Evolutionary conservation across 2,113 vertebrate genomes (phyloP).

Genomic region (Psittacus erithacus): DNA sequence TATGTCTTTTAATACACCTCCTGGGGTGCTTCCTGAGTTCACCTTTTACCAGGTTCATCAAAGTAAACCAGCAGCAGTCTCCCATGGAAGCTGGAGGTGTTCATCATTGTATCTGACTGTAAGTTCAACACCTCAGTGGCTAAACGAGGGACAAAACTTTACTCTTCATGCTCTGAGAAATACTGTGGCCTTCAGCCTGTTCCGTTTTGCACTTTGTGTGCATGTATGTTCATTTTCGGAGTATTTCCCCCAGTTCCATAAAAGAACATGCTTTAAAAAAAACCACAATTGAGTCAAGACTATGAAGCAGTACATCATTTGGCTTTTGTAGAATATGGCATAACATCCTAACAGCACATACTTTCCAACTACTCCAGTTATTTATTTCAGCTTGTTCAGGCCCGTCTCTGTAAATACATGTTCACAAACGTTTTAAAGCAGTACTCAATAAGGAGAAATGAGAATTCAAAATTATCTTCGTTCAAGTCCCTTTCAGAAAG

Average conservation of each 20-base stretch:
- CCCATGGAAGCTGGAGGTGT: not conserved
- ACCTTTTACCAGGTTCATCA: not conserved
- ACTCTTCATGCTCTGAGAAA: not conserved
- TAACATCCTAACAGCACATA: not conserved
- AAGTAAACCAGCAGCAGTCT: not conserved
- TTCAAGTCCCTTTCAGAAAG: not conserved
- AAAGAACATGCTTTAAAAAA: not conserved
- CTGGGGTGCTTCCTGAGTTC: not conserved
- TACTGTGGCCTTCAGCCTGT: not conserved
- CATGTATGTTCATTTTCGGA: not conserved
- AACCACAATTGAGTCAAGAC: not conserved
- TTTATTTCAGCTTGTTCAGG: not conserved
- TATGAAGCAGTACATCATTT: not conserved
- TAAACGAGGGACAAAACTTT: not conserved
- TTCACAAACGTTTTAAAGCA: not conserved
- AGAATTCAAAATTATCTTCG: not conserved
- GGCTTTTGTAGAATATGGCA: not conserved
- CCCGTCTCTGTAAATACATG: not conserved
- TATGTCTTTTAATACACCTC: not conserved
- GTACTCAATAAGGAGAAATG: not conserved
- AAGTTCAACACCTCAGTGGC: not conserved
- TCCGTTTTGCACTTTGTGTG: not conserved
- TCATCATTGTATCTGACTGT: not conserved
- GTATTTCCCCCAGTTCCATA: not conserved
- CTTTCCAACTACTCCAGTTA: not conserved